These are phyloP conservation scores for Orthosia incerta DNA, from an alignment of 2,888 invertebrate species.

Conservation along the genomic window DNA sequence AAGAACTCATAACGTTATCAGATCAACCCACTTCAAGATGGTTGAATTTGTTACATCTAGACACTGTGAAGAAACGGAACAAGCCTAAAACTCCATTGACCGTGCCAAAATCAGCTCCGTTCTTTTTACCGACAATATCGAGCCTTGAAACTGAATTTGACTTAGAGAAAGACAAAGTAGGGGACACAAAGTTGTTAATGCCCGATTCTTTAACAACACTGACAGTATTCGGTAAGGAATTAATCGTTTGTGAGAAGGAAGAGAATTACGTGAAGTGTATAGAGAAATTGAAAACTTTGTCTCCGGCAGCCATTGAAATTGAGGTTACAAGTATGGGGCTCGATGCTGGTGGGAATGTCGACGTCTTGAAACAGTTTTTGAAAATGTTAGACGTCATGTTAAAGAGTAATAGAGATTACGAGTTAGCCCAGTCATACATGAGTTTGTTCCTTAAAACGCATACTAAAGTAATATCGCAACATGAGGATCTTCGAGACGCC, in stretches of 20 bases:
- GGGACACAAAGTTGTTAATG: conserved; percentile 89
- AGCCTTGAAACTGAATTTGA: conserved; percentile 96
- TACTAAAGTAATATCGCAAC: conserved; percentile 91
- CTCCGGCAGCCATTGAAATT: conserved; percentile 96
- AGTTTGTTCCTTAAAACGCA: conserved; percentile 96
- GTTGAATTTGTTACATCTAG: conserved; percentile 97
- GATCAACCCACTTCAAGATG: conserved; percentile 96
- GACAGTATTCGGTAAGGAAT: conserved; percentile 93
- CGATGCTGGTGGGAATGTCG: conserved; percentile 93
- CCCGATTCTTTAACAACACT: conserved; percentile 92
- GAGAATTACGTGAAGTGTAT: conserved; percentile 91
- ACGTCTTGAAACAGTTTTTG: conserved; percentile 95
- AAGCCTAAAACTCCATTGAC: conserved; percentile 97
- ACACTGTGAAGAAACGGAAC: conserved; percentile 96
- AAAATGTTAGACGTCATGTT: conserved; percentile 94
- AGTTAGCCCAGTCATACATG: conserved; percentile 97
- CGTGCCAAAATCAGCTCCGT: conserved; percentile 97
- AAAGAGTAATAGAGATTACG: conserved; percentile 95
- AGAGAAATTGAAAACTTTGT: conserved; percentile 92
- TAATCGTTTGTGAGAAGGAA: conserved; percentile 88
- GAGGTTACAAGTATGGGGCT: conserved; percentile 96
- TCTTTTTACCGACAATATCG: conserved; percentile 98
- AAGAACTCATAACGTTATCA: conserved; percentile 96
- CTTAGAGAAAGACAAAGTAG: conserved; percentile 86
- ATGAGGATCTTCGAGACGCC: conserved; percentile 88